These are phyloP conservation scores for Monopterus albus DNA, from an alignment of 2,113 vertebrate species.

Conservation along the genomic window DNA sequence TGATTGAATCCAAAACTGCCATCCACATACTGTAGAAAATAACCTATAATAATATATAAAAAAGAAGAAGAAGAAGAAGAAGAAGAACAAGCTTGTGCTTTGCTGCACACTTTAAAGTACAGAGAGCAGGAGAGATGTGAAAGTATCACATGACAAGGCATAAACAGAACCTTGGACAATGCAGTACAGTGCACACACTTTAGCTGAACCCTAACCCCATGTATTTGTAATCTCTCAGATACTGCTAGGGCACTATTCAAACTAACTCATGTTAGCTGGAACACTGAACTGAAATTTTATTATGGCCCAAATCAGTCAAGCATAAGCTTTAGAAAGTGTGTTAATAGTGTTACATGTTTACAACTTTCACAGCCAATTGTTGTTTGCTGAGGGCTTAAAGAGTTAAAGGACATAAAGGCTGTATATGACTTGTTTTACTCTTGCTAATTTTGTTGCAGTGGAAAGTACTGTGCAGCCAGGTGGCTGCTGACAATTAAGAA, in stretches of 20 bases:
- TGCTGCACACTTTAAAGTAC: background rate
- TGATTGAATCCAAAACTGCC: background rate
- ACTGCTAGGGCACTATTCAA: no score
- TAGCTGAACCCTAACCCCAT: no score
- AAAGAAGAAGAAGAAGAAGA: background rate
- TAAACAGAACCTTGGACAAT: no score
- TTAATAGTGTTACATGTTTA: background rate
- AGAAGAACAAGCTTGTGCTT: background rate
- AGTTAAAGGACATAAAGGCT: constrained; percentile 20
- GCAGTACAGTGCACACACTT: no score
- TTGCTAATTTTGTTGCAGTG: constrained; percentile 25
- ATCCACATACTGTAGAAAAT: background rate
- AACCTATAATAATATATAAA: background rate
- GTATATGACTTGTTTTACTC: constrained; percentile 17
- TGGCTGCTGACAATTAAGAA: constrained; percentile 45
- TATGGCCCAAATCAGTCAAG: no score
- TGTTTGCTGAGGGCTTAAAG: background rate
- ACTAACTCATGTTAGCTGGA: no score
- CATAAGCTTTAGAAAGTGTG: no score
- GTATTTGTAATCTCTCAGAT: no score
- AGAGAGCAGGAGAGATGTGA: background rate
- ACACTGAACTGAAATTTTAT: no score
- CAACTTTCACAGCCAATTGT: background rate
- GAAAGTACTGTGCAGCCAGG: constrained; percentile 40
- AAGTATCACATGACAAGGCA: no score